Percentiles rank a stretch among this genome's conserved stretches.
These are phyloP conservation scores for Palythoa heliodiscus DNA, from an alignment of 92 coral and sea anemone genomes.

Conservation along the genomic window DNA sequence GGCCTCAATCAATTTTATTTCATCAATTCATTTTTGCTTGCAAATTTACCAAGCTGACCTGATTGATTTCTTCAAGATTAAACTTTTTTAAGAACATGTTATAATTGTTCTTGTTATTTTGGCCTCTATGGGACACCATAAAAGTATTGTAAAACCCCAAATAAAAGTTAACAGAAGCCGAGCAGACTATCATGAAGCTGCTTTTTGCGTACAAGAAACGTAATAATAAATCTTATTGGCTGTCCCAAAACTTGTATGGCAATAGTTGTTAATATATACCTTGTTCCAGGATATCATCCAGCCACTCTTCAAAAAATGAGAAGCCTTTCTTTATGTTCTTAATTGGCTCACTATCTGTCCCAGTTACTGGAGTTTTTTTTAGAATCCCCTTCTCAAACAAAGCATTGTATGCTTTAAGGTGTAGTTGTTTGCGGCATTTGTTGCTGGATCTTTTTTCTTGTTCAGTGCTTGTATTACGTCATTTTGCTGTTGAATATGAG, in stretches of 20 bases:
- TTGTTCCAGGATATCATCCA: conserved; percentile 31
- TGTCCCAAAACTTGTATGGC: not conserved
- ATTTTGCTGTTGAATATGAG: conserved; percentile 14
- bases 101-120: no score
- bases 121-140: conserved; percentile 15
- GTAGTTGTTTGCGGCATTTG: conserved; percentile 43
- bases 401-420: conserved; percentile 59
- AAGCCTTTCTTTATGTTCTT: conserved; percentile 55
- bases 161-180: conserved; percentile 6
- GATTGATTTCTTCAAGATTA: conserved; percentile 1
- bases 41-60: conserved; percentile 3
- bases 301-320: conserved; percentile 52
- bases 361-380: conserved; percentile 41
- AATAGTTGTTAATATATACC: conserved; percentile 8
- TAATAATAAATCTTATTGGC: not conserved
- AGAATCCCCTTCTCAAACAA: conserved; percentile 57
- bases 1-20: no score
- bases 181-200: not conserved
- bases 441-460: conserved; percentile 23
- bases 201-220: not conserved
- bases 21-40: conserved; percentile 29
- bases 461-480: conserved; percentile 28
- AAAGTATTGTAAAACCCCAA: conserved; percentile 17
- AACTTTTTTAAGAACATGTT: conserved; percentile 1
- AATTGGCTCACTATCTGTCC: conserved; percentile 36